Evolutionary conservation across 2,888 invertebrate genomes (phyloP).

Genomic region (Corythucha ciliata): DNA sequence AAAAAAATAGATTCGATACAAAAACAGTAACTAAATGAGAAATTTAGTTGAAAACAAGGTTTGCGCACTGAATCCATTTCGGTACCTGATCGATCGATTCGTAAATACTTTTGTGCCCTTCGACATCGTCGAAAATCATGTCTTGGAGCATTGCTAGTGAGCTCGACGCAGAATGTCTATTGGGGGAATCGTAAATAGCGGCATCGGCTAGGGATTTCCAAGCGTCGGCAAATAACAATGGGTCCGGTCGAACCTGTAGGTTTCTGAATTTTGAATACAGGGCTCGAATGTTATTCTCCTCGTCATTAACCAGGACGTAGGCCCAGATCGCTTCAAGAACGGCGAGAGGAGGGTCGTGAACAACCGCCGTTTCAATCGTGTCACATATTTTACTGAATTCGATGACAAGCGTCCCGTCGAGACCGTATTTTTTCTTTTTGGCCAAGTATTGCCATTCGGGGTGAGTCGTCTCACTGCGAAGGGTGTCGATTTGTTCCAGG

Average conservation of each 20-base stretch:
- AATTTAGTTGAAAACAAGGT: background rate
- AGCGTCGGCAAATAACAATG: constrained; percentile 34
- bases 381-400: constrained; percentile 51
- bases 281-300: constrained; percentile 53
- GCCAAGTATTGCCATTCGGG: constrained; percentile 45
- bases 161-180: constrained; percentile 16
- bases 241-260: constrained; percentile 46
- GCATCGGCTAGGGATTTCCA: constrained; percentile 58
- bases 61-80: background rate
- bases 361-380: constrained; percentile 27
- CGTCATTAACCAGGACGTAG: constrained; percentile 54
- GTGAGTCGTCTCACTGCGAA: constrained; percentile 50
- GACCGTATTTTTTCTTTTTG: constrained; percentile 21
- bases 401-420: constrained; percentile 50
- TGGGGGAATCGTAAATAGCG: constrained; percentile 49
- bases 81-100: constrained; percentile 21
- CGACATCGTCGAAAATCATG: constrained; percentile 25
- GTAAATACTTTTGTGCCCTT: constrained; percentile 27
- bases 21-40: background rate
- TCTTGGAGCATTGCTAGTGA: constrained; percentile 23
- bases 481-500: constrained; percentile 46
- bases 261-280: constrained; percentile 58
- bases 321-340: constrained; percentile 44
- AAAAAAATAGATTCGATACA: constrained; percentile 33
- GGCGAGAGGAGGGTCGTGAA: constrained; percentile 28